These are phyloP conservation scores for Sardina pilchardus DNA, from an alignment of 2,113 vertebrate species.

Conservation along the genomic window DNA sequence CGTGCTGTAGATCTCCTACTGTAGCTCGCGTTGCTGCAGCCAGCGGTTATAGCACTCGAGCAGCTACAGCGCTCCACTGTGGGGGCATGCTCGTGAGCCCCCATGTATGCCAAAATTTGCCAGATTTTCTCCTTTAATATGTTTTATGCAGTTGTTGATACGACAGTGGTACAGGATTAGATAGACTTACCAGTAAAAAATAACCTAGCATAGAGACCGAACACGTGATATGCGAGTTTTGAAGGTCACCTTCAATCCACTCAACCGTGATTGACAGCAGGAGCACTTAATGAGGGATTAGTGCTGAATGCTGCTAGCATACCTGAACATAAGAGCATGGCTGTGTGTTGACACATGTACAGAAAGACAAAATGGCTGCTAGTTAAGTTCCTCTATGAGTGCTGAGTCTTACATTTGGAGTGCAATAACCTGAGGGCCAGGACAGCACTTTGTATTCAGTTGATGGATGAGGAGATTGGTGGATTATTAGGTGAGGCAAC, in stretches of 20 bases:
- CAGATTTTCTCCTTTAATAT: no score
- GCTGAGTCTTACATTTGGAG: slow-evolving; percentile 33
- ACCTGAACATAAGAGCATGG: not conserved
- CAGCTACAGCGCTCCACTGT: no score
- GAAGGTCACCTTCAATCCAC: slow-evolving; percentile 67
- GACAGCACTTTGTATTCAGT: slow-evolving; percentile 47
- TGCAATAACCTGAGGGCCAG: slow-evolving; percentile 47
- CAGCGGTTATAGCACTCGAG: no score
- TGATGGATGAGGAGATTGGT: slow-evolving; percentile 47
- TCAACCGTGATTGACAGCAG: slow-evolving; percentile 62
- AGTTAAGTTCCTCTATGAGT: slow-evolving; percentile 32
- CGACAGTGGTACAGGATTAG: not conserved
- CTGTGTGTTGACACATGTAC: not conserved
- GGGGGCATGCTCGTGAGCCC: no score
- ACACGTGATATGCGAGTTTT: not conserved
- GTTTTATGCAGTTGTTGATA: not conserved
- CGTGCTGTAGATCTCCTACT: no score
- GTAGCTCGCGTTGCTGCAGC: no score
- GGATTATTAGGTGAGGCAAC: slow-evolving; percentile 49
- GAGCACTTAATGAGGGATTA: slow-evolving; percentile 65
- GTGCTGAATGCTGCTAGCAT: slow-evolving; percentile 32
- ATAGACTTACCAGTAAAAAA: not conserved
- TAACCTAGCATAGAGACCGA: not conserved
- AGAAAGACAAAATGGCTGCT: not conserved
- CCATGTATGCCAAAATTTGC: no score